These are phyloP conservation scores for Salpingus planirostris DNA, from an alignment of 2,888 invertebrate genomes.

Conservation along the genomic window DNA sequence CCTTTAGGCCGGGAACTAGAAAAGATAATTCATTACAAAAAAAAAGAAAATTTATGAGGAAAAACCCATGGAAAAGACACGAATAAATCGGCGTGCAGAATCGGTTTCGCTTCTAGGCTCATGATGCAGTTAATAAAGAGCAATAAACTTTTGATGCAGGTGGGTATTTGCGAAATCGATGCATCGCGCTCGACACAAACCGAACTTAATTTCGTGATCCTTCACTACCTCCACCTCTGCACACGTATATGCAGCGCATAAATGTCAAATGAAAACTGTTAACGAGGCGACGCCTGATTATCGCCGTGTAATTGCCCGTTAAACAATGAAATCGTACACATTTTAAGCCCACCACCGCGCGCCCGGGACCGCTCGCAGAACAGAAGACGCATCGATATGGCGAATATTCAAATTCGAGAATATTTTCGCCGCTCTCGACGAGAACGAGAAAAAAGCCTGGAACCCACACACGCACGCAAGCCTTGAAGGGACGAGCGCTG, in stretches of 20 bases:
- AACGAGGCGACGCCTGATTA: constrained; percentile 11
- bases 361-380: neutral
- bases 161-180: neutral
- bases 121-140: no score
- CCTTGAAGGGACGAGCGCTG: constrained; percentile 28
- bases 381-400: no score
- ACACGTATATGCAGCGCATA: neutral
- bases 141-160: neutral
- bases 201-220: neutral
- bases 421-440: constrained; percentile 24
- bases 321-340: constrained; percentile 9
- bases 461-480: constrained; percentile 26
- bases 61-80: no score
- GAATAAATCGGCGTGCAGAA: no score
- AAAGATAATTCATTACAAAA: no score
- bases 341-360: no score
- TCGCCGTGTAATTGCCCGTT: constrained; percentile 9
- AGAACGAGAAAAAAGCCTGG: constrained; percentile 15
- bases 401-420: constrained; percentile 21
- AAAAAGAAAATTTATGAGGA: no score
- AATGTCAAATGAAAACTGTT: constrained; percentile 8
- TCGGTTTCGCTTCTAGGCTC: no score
- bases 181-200: no score
- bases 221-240: neutral
- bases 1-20: no score